These are phyloP conservation scores for Agrochola litura DNA, from an alignment of 2,888 invertebrate genomes.

Conservation along the genomic window DNA sequence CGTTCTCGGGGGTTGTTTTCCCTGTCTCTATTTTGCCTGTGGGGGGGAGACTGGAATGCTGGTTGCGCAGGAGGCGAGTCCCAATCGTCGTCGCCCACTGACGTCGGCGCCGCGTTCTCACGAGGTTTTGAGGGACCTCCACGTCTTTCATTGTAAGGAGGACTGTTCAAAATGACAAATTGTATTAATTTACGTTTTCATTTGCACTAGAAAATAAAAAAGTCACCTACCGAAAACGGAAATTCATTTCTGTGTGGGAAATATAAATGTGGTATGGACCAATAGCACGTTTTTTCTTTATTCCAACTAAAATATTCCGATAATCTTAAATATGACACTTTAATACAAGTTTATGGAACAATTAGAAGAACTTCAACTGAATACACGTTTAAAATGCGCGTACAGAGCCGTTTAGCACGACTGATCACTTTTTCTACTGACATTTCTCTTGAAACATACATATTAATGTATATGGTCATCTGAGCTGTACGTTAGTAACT, in stretches of 20 bases:
- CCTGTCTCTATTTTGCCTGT: constrained; percentile 60
- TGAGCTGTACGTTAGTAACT: constrained; percentile 32
- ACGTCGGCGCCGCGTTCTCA: constrained; percentile 70
- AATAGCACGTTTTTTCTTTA: not conserved
- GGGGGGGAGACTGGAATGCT: constrained; percentile 60
- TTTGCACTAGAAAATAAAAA: constrained; percentile 4
- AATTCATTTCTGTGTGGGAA: constrained; percentile 25
- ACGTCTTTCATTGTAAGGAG: constrained; percentile 70
- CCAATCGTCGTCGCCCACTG: constrained; percentile 62
- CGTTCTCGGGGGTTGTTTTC: constrained; percentile 58
- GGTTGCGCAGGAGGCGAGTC: constrained; percentile 57
- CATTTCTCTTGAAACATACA: constrained; percentile 59
- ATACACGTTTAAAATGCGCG: constrained; percentile 22
- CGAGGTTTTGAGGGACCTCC: constrained; percentile 78
- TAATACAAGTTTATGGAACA: constrained; percentile 18
- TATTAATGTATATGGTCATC: constrained; percentile 41
- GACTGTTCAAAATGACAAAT: constrained; percentile 32
- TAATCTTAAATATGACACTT: not conserved
- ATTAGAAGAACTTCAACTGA: constrained; percentile 20
- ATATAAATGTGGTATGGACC: too few species aligned
- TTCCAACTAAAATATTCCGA: not conserved
- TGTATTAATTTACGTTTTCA: not conserved
- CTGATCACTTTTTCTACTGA: constrained; percentile 37
- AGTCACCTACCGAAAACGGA: constrained; percentile 28
- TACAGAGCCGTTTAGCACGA: constrained; percentile 32